A percentile compares a stretch with the other conserved stretches of the same genome.
Evolutionary conservation across 2,888 invertebrate genomes (phyloP).

Genomic region (Sinopyrophorus schimmeli): DNA sequence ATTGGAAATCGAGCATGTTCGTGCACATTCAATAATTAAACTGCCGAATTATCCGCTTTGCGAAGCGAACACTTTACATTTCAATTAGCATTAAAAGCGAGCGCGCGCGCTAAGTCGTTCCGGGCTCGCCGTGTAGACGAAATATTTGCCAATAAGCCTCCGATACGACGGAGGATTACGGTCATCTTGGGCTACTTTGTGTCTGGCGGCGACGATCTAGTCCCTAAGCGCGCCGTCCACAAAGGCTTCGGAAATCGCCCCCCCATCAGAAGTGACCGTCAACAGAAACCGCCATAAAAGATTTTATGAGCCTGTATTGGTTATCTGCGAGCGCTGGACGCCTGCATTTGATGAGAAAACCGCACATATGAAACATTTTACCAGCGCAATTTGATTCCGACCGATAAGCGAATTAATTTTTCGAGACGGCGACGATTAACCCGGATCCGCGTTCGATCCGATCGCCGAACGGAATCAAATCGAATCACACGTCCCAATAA

Average conservation of each 20-base stretch:
- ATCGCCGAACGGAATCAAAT: conserved; percentile 32
- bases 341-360: conserved; percentile 33
- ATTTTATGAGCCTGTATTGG: conserved; percentile 44
- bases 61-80: too few relatives aligned
- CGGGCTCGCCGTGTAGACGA: conserved; percentile 4
- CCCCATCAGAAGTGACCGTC: conserved; percentile 21
- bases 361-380: conserved; percentile 33
- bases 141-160: conserved; percentile 34
- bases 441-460: conserved; percentile 15
- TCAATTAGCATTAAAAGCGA: too few relatives aligned
- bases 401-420: conserved; percentile 30
- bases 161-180: conserved; percentile 31
- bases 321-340: conserved; percentile 40
- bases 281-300: conserved; percentile 40
- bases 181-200: conserved; percentile 29
- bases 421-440: conserved; percentile 15
- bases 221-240: conserved; percentile 23
- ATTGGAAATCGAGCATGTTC: conserved; percentile 17
- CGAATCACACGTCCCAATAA: conserved; percentile 40
- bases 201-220: conserved; percentile 20
- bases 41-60: too few relatives aligned
- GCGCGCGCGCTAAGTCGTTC: too few relatives aligned
- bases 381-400: conserved; percentile 30
- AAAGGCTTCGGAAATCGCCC: conserved; percentile 19
- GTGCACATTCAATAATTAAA: too few relatives aligned